A percentile compares a stretch with the other conserved stretches of the same genome.
Evolutionary conservation across 2,797 vertebrate species (phyloP).

Genomic region (Cossypha caffra): DNA sequence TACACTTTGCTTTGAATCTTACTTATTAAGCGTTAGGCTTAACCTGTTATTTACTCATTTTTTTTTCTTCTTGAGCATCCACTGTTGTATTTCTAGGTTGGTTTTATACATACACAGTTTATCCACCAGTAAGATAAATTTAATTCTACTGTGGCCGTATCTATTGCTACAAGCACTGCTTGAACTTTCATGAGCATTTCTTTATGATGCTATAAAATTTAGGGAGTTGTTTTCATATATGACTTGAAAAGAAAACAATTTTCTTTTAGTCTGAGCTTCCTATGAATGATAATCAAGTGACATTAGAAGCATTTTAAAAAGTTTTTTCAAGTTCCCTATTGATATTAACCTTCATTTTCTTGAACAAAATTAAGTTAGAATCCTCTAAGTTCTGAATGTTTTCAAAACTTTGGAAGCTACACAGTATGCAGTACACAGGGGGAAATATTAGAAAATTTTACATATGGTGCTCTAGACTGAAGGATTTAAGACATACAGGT

Average conservation of each 20-base stretch:
- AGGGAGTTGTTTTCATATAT: not conserved
- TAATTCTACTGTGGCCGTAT: not conserved
- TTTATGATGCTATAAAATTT: not conserved
- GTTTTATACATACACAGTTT: not conserved
- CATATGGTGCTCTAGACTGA: not conserved
- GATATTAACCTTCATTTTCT: not conserved
- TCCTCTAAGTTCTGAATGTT: not conserved
- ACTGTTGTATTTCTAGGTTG: not conserved
- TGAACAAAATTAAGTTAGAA: not conserved
- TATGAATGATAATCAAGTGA: not conserved
- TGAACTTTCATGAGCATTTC: not conserved
- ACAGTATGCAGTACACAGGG: accelerated
- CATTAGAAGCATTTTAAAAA: not conserved
- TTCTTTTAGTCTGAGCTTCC: not conserved
- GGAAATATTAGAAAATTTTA: not conserved
- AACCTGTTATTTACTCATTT: not conserved
- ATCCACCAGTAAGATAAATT: not conserved
- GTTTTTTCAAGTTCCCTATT: not conserved
- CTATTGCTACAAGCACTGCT: not conserved
- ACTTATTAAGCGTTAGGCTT: not conserved
- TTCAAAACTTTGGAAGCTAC: not conserved
- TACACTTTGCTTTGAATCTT: not conserved
- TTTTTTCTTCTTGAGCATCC: not conserved
- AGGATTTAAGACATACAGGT: not conserved
- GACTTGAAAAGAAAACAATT: not conserved